Evolutionary conservation across 1,140 invertebrate species (phyloP).

Genomic region (Mamestra configurata): DNA sequence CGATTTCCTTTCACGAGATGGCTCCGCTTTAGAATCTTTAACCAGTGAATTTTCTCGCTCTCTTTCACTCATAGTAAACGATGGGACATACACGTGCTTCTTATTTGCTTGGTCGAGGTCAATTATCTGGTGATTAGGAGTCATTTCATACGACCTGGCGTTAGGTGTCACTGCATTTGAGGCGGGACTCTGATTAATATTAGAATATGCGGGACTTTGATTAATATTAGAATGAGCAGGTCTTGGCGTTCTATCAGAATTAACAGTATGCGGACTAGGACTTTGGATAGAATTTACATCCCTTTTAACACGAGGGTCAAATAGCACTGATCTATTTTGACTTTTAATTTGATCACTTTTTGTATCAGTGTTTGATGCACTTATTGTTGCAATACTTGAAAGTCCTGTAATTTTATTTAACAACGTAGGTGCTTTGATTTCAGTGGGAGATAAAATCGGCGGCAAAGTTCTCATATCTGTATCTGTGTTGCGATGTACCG

Average conservation of each 20-base stretch:
- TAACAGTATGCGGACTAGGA: conserved; percentile 51
- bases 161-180: conserved; percentile 63
- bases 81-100: conserved; percentile 77
- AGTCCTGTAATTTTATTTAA: not conserved
- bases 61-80: conserved; percentile 62
- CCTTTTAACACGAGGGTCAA: conserved; percentile 69
- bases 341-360: conserved; percentile 47
- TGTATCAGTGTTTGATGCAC: conserved; percentile 7
- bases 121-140: conserved; percentile 65
- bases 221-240: conserved; percentile 19
- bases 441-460: conserved; percentile 51
- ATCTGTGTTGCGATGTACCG: conserved; percentile 67
- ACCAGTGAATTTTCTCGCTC: conserved; percentile 59
- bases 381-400: not conserved
- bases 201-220: conserved; percentile 3
- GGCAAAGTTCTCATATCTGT: conserved; percentile 79
- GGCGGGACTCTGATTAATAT: conserved; percentile 31
- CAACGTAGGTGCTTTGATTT: conserved; percentile 27
- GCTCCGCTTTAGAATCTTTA: conserved; percentile 19
- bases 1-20: conserved; percentile 44
- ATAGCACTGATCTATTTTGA: conserved; percentile 45
- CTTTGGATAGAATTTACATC: conserved; percentile 55
- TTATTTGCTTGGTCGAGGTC: conserved; percentile 64
- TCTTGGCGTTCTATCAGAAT: conserved; percentile 52
- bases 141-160: conserved; percentile 69